Conservation (phyloP, 2,797 vertebrate species). For the Myotis findleyi region DNA sequence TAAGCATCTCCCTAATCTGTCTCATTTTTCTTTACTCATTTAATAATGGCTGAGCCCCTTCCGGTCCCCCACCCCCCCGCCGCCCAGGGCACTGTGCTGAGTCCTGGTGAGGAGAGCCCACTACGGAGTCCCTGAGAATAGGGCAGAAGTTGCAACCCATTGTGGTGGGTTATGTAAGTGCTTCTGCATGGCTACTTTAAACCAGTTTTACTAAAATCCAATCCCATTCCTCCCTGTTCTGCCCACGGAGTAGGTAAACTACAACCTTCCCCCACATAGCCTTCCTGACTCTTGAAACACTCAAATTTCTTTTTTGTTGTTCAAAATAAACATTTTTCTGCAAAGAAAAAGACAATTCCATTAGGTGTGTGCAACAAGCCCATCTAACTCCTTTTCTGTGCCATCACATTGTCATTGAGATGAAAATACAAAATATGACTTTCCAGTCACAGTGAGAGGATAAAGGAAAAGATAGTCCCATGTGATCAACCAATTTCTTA, state of each 20-base stretch:
- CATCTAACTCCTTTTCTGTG: constrained; percentile 55
- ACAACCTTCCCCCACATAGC: constrained; percentile 27
- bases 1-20: background rate
- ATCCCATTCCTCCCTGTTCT: constrained; percentile 48
- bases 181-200: constrained; percentile 58
- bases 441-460: constrained; percentile 56
- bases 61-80: too few species aligned
- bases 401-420: constrained; percentile 73
- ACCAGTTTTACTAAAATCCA: constrained; percentile 49
- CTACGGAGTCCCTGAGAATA: background rate
- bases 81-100: background rate
- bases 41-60: background rate
- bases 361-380: constrained; percentile 54
- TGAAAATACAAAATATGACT: constrained; percentile 70
- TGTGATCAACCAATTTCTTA: constrained; percentile 56
- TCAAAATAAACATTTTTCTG: constrained; percentile 68
- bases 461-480: constrained; percentile 60
- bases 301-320: constrained; percentile 54
- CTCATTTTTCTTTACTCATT: background rate
- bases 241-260: constrained; percentile 26
- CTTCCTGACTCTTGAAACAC: constrained; percentile 40
- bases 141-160: background rate
- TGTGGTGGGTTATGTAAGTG: background rate
- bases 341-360: constrained; percentile 50
- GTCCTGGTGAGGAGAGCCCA: background rate